A percentile compares a stretch with the other conserved stretches of the same genome.
phyloP scores from a whole-genome alignment of 2,797 vertebrate species.

The Sebastes minor region DNA sequence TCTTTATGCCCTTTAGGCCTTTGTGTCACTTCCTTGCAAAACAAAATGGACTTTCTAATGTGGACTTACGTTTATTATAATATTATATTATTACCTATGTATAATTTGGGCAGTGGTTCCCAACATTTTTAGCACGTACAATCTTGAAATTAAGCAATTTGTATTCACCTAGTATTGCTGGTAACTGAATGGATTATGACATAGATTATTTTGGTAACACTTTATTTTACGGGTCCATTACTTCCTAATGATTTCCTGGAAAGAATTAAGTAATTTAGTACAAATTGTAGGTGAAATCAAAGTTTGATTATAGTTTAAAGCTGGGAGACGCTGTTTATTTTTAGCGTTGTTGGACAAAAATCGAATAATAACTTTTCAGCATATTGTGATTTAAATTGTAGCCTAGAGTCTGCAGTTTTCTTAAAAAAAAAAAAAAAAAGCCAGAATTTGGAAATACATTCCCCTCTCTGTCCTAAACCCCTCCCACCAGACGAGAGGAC shows the following conservation, averaged over 20 bases:
- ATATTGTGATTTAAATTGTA: too few species aligned
- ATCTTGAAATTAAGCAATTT: background rate
- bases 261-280: background rate
- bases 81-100: background rate
- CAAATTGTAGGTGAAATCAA: background rate
- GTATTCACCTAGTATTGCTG: background rate
- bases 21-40: conserved; percentile 15
- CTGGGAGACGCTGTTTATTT: too few species aligned
- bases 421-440: too few species aligned
- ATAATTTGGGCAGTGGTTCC: background rate
- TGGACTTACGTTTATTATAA: background rate
- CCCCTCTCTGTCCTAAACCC: too few species aligned
- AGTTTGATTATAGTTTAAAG: background rate
- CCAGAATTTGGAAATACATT: too few species aligned
- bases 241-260: background rate
- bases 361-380: too few species aligned
- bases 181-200: background rate
- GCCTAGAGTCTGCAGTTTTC: too few species aligned
- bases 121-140: background rate
- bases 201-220: background rate
- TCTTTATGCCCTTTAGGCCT: background rate
- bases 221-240: background rate
- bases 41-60: background rate
- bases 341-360: accelerated
- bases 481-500: too few species aligned